phyloP scores from a whole-genome alignment of 2,113 vertebrate species.

The Phainopepla nitens region DNA sequence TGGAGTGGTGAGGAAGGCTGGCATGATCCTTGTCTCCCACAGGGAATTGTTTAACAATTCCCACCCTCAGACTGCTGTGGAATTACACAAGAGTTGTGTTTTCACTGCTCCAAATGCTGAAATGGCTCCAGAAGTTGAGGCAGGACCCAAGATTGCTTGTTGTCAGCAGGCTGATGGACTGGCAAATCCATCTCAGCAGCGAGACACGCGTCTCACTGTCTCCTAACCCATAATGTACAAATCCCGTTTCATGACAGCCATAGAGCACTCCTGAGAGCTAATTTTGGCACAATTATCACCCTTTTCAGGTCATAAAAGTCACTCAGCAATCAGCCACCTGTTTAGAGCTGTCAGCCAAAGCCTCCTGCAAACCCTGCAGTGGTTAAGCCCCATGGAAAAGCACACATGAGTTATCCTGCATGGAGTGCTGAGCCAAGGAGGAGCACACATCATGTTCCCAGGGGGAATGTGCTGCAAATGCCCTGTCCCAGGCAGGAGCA shows the following conservation, averaged over 20 bases:
- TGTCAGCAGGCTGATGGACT: conserved; percentile 2
- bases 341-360: conserved; percentile 37
- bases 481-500: not conserved
- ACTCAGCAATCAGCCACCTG: conserved; percentile 42
- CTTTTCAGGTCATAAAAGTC: conserved; percentile 27
- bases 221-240: conserved; percentile 19
- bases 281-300: conserved; percentile 33
- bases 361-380: not conserved
- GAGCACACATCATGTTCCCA: not conserved
- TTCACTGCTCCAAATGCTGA: not conserved
- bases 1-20: not conserved
- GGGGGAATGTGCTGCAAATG: not conserved
- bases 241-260: conserved; percentile 28
- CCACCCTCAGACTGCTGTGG: not conserved
- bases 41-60: not conserved
- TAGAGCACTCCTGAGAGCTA: conserved; percentile 44
- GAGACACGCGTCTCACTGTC: not conserved
- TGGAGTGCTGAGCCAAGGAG: not conserved
- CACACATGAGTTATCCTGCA: not conserved
- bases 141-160: not conserved
- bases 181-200: not conserved
- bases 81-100: not conserved
- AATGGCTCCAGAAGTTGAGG: not conserved
- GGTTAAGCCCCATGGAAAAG: not conserved
- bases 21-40: not conserved